Conservation (phyloP, 2,888 invertebrate genomes). For the Eubasilissa splendida region DNA sequence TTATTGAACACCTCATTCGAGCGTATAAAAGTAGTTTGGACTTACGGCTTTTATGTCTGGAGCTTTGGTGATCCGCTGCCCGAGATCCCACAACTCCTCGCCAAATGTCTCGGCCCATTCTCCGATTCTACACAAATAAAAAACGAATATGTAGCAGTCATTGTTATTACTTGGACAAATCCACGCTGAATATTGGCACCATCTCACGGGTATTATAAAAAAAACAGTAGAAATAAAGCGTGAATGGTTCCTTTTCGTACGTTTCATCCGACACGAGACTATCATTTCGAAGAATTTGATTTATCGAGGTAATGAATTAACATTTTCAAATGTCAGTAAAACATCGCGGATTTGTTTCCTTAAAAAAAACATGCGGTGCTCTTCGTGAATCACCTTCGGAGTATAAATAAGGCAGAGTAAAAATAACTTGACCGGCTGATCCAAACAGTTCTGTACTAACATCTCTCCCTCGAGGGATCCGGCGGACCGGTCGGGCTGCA, state of each 20-base stretch:
- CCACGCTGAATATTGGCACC: too few relatives aligned
- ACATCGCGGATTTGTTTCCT: conserved; percentile 16
- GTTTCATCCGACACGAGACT: too few relatives aligned
- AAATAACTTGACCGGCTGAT: conserved; percentile 28
- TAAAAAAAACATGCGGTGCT: conserved; percentile 5
- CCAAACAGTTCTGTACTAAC: conserved; percentile 41
- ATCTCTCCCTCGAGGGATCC: conserved; percentile 52
- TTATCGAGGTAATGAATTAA: too few relatives aligned
- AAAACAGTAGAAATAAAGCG: too few relatives aligned
- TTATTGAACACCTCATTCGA: too few relatives aligned
- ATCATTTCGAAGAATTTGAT: too few relatives aligned
- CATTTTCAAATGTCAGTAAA: conserved; percentile 18
- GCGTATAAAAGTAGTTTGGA: conserved; percentile 56
- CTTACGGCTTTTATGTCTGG: conserved; percentile 83
- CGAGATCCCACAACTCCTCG: conserved; percentile 84
- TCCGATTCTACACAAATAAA: conserved; percentile 75
- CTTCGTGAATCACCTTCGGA: conserved; percentile 26
- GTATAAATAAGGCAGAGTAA: conserved; percentile 26
- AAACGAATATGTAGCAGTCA: too few relatives aligned
- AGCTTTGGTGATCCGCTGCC: conserved; percentile 83
- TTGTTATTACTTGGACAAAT: too few relatives aligned
- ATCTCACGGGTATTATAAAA: too few relatives aligned
- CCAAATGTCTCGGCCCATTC: conserved; percentile 87
- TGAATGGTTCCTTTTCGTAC: too few relatives aligned
- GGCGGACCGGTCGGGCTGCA: conserved; percentile 54